Base-by-base conservation (phyloP, 2,113 vertebrate genomes). In the Anoura caudifer region DNA sequence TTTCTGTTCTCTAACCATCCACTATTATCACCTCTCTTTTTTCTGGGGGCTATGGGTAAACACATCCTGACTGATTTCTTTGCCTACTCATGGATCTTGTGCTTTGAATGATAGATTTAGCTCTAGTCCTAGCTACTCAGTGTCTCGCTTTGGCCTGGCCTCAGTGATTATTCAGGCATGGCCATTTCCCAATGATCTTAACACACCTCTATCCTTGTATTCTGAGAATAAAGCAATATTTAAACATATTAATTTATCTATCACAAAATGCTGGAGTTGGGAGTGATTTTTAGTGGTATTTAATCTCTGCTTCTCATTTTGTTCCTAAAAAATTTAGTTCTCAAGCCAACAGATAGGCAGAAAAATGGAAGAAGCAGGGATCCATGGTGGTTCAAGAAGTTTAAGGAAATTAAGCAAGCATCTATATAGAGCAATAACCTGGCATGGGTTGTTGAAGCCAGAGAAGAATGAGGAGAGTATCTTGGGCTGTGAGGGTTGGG, bases 211-310 rank as follows among this genome's bases (percentile, higher is more conserved):
- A 20, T 13, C 5, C n/a, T 16, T 16, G 54, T 52, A 75, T 95
- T 59, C 77, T 90, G 36, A 94, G 43, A 43, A 92, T 26, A 59
- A 31, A 77, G 36, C 36, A 91, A 91, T 85, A 89, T 86, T 93
- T 85, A 95, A 88, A n/a, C 15, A 79, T 43, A 91, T 72, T 77
- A 82, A 63, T 73, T 79, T 69, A 79, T 50, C 36, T 94, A 17
- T 65, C 2, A 52, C 52, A 88, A 43, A 76, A 94, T 79, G 15
- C 28, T 52, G 6, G 16, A 65, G n/a, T 52, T 84, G 31, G 16
- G 84, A 76, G 28, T 61, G 45, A 91, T 77, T 41, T 86, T 69
- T 89, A 65, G 59, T 91, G n/a, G 38, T 26, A 87, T 76, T 24
- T 70, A 93, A 86, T 81, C 13, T 91, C 84, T 88, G 52, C 12